Evolutionary conservation across 2,113 vertebrate genomes (phyloP), one percentile per base, ranked within the genome.

Genomic region (Malurus alboscapulatus): DNA sequence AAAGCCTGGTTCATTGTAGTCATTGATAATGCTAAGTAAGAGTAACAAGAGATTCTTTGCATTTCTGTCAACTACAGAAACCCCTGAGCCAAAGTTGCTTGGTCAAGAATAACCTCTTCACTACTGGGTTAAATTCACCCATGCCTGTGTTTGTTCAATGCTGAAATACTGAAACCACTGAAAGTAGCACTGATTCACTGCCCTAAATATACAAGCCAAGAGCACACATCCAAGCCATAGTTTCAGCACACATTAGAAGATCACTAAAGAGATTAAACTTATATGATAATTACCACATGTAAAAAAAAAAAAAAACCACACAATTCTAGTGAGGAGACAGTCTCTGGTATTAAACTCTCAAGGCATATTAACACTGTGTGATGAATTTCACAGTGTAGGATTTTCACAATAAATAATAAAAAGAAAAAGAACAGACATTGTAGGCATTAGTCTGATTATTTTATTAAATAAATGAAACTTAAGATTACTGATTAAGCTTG

Each of bases 1-100:
- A n/a, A 69, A 87, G 17, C 27, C 74, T 54, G n/a, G 16, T 8
- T 61, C 6, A 1, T 11, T 29, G 15, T 4, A 21, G 10, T 34
- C 11, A 44, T 65, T 88, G 22, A 50, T 12, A 54, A 76, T 15
- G 6, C 1, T 27, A 58, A 66, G 7, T 32, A n/a, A 67, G 27
- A 63, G 14, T 40, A 78, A 66, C 12, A 55, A n/a, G 29, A 85
- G 48, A 81, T 59, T n/a, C 24, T 36, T 25, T 17, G 20, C 27
- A 45, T 5, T 58, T 86, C 45, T 47, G 44, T 10, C 47, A 36
- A 0, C 30, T 69, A 74, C 65, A 17, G 22, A 91, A 81, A 34
- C 2, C 4, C 8, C 6, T 9, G 6, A 74, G 27, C 5, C 1
- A 1, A 61, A 36, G 17, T 21, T 71, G 32, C 18, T 69, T 12